These are phyloP conservation scores for Sphyrna mokarran DNA, from an alignment of 2,113 vertebrate genomes.

Conservation along the genomic window DNA sequence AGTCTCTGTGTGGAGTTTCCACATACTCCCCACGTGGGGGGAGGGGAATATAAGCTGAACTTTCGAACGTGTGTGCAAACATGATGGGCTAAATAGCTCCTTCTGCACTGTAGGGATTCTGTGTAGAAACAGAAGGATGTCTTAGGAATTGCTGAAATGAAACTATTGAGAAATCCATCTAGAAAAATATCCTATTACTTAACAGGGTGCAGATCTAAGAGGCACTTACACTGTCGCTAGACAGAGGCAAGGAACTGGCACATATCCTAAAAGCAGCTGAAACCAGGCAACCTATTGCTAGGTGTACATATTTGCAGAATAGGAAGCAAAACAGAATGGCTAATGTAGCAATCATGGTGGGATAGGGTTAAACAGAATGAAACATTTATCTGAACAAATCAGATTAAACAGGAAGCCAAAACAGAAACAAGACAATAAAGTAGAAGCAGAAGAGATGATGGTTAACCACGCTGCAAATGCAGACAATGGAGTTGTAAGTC, in stretches of 20 bases:
- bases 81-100: too few species aligned
- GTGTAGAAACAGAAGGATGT: background rate
- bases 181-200: background rate
- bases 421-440: background rate
- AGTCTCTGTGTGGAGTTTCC: too few species aligned
- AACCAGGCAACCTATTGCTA: background rate
- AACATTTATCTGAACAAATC: background rate
- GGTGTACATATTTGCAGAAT: background rate
- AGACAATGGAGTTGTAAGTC: background rate
- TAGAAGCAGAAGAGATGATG: background rate
- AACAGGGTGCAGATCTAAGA: background rate
- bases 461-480: background rate
- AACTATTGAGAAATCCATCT: background rate
- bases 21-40: too few species aligned
- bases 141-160: background rate
- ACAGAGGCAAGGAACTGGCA: background rate
- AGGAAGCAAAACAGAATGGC: background rate
- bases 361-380: background rate
- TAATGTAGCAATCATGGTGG: background rate
- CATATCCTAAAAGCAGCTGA: background rate
- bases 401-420: background rate
- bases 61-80: too few species aligned
- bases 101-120: too few species aligned
- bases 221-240: background rate
- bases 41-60: too few species aligned